Evolutionary conservation across 1,140 invertebrate genomes (phyloP).

Genomic region (Pantala flavescens): DNA sequence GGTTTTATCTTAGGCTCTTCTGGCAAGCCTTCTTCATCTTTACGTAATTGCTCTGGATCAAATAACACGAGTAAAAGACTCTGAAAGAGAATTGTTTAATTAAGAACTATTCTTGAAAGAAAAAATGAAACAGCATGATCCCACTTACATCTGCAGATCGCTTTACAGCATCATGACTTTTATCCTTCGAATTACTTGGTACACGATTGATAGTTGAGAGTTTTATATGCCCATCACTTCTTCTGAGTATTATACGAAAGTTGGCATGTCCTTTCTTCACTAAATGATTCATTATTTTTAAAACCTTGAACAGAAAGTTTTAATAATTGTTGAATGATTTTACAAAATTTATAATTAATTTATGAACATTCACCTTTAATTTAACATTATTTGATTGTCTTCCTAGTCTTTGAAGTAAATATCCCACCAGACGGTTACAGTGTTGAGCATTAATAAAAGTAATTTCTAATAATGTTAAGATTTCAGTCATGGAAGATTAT

Average conservation of each 20-base stretch:
- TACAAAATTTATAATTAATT: too few species aligned
- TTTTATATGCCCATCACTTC: conserved; percentile 19
- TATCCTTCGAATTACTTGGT: conserved; percentile 16
- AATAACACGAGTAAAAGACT: conserved; percentile 17
- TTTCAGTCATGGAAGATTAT: too few species aligned
- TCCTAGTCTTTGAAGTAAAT: conserved; percentile 12
- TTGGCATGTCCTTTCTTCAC: conserved; percentile 13
- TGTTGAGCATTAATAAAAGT: neutral
- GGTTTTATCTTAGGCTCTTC: neutral
- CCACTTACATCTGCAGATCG: neutral
- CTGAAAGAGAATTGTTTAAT: conserved; percentile 8
- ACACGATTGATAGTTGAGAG: conserved; percentile 12
- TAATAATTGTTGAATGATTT: too few species aligned
- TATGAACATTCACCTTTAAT: conserved; percentile 14
- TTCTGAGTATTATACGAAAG: conserved; percentile 14
- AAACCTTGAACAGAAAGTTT: conserved; percentile 11
- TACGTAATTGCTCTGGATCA: conserved; percentile 13
- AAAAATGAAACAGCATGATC: neutral
- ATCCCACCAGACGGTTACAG: conserved; percentile 4
- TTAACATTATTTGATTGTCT: conserved; percentile 13
- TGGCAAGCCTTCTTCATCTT: conserved; percentile 12
- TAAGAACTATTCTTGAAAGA: neutral
- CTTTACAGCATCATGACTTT: too few species aligned
- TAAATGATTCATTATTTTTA: conserved; percentile 20
- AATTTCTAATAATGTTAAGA: neutral